A percentile compares a stretch with the other conserved stretches of the same genome.
Evolutionary conservation across 2,888 invertebrate species (phyloP).

Genomic region (Ophioninae sp.): DNA sequence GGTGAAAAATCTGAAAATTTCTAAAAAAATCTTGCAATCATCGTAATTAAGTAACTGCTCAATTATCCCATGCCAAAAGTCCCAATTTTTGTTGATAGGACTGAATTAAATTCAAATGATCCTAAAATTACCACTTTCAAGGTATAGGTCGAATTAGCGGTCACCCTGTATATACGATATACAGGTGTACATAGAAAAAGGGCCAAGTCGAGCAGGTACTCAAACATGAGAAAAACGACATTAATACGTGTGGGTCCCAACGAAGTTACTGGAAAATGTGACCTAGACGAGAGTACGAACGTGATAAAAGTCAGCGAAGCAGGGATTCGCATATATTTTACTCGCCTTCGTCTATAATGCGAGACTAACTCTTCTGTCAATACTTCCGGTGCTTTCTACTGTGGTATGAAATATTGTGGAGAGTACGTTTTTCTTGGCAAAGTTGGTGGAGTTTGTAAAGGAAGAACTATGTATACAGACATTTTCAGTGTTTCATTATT

Average conservation of each 20-base stretch:
- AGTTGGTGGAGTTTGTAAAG: background rate
- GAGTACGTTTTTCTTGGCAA: background rate
- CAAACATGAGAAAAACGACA: constrained; percentile 14
- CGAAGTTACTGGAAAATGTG: constrained; percentile 17
- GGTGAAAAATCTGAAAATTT: no score
- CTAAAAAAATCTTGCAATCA: no score
- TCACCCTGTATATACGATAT: background rate
- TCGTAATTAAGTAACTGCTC: no score
- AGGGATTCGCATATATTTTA: constrained; percentile 24
- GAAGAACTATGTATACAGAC: background rate
- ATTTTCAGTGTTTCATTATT: background rate
- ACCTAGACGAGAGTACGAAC: constrained; percentile 29
- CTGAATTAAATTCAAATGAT: no score
- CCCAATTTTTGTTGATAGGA: no score
- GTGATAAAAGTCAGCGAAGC: constrained; percentile 14
- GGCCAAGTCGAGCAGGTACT: background rate
- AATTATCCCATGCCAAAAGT: no score
- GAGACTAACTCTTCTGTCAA: background rate
- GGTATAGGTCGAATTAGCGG: no score
- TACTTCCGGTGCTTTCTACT: background rate
- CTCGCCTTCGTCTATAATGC: background rate
- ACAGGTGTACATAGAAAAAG: constrained; percentile 13
- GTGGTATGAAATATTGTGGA: background rate
- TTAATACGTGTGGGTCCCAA: constrained; percentile 3
- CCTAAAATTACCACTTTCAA: no score